Base-by-base conservation (phyloP, 2,113 vertebrate species). In the Centropus unirufus region DNA sequence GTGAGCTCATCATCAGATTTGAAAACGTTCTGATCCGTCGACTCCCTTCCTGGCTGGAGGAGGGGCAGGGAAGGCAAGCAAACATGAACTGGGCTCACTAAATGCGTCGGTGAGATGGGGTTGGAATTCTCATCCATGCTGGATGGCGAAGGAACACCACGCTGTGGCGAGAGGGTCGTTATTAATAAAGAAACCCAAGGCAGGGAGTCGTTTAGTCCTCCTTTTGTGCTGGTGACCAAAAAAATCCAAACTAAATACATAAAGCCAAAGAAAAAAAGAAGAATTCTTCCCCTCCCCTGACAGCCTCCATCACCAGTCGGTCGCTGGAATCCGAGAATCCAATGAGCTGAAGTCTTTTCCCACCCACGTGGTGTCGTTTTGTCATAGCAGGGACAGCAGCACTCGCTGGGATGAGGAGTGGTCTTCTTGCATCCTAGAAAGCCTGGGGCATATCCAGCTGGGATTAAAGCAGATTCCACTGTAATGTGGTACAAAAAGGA, bases 211-310 rank as follows among this genome's bases (percentile, higher is more conserved):
- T 80, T 42, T 7, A 92, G 91, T 97, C 96, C 95, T 95, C 30
- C 69, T 90, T 95, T 92, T 97, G 95, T 98, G 97, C 97, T 97
- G 97, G 97, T 97, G 96, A 96, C 83, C 83, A 90, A 96, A 93
- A 89, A 66, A 81, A 61, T 78, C 74, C 82, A 23, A 93, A 83
- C 96, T 62, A 93, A 95, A 95, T 8, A 82, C 34, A 55, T 29
- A 89, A 89, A 93, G 62, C 90, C 90, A 73, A 93, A 90, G 58
- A 80, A 30, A 16, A 87, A 59, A 86, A 89, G 55, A 76, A 62
- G 3, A 36, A 92, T 85, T 92, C 84, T 93, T 94, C 76, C 89
- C 81, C 83, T 94, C 90, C 90, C 92, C 93, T 61, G 95, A 69
- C 70, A 89, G 92, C 93, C 93, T 83, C 73, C 72, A 67, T 76